Percentiles rank a stretch among this genome's conserved stretches.
These are phyloP conservation scores for Chrysolina americana DNA, from an alignment of 2,888 invertebrate species.

Conservation along the genomic window DNA sequence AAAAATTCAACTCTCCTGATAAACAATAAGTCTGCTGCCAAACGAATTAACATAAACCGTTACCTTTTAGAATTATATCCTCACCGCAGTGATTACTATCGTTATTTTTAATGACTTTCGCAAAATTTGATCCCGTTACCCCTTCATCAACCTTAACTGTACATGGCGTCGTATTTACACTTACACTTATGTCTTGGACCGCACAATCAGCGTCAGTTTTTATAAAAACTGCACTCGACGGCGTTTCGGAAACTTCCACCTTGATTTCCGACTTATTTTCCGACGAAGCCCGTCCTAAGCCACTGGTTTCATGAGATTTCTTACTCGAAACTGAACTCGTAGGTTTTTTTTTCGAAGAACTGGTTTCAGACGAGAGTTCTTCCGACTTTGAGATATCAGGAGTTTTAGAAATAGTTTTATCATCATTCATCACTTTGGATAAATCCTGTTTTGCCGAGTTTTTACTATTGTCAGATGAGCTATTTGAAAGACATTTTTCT, in stretches of 20 bases:
- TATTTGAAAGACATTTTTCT: background rate
- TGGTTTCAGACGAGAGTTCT: background rate
- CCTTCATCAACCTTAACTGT: slow-evolving; percentile 22
- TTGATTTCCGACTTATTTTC: background rate
- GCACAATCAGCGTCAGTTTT: background rate
- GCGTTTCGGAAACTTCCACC: background rate
- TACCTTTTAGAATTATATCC: slow-evolving; percentile 35
- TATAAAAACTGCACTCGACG: background rate
- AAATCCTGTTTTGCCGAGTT: background rate
- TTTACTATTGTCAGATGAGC: background rate
- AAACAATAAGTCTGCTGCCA: background rate
- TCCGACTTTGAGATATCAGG: background rate
- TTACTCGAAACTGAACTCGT: background rate
- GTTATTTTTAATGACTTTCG: slow-evolving; percentile 26
- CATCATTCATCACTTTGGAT: background rate
- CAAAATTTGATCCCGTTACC: slow-evolving; percentile 23
- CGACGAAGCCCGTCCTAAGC: background rate
- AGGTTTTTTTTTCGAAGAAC: background rate
- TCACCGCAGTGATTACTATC: slow-evolving; percentile 36
- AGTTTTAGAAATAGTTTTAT: background rate
- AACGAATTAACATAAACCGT: slow-evolving; percentile 34
- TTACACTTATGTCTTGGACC: slow-evolving; percentile 13
- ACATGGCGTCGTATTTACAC: slow-evolving; percentile 19
- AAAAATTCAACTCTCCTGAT: background rate
- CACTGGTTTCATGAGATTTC: background rate